phyloP scores from a whole-genome alignment of 2,888 invertebrate genomes.

The Sceliomorpha sp. region DNA sequence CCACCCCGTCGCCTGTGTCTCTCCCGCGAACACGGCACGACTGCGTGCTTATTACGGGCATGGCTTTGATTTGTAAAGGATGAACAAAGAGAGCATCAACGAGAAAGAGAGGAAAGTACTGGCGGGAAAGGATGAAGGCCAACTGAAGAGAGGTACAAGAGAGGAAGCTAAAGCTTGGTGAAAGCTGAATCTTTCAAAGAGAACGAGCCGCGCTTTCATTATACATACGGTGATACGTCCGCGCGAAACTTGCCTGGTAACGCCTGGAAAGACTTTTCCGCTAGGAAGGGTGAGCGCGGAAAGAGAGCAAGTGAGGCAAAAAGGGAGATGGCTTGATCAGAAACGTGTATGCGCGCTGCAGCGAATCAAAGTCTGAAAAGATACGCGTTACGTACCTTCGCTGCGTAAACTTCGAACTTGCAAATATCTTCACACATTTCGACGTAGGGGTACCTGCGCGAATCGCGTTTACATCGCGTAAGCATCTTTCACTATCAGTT shows the following conservation, averaged over 20 bases:
- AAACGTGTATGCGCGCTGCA: conserved; percentile 43
- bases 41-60: conserved; percentile 75
- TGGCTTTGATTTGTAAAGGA: conserved; percentile 78
- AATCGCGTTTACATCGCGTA: too few relatives aligned
- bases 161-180: conserved; percentile 60
- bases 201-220: conserved; percentile 65
- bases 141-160: conserved; percentile 45
- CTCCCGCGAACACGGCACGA: conserved; percentile 32
- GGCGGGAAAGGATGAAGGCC: conserved; percentile 49
- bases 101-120: conserved; percentile 48
- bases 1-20: conserved; percentile 38
- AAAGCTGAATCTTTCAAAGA: conserved; percentile 72
- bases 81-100: conserved; percentile 52
- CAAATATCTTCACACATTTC: conserved; percentile 27
- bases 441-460: too few relatives aligned
- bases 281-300: conserved; percentile 51
- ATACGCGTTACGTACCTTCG: conserved; percentile 48
- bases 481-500: too few relatives aligned
- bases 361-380: conserved; percentile 53
- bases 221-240: conserved; percentile 65
- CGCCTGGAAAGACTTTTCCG: conserved; percentile 58
- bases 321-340: conserved; percentile 50
- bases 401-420: conserved; percentile 37
- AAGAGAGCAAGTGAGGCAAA: conserved; percentile 49
- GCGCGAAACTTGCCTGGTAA: conserved; percentile 60